These are phyloP conservation scores for Habroteleia sp. DNA, from an alignment of 2,888 invertebrate genomes.

Conservation along the genomic window DNA sequence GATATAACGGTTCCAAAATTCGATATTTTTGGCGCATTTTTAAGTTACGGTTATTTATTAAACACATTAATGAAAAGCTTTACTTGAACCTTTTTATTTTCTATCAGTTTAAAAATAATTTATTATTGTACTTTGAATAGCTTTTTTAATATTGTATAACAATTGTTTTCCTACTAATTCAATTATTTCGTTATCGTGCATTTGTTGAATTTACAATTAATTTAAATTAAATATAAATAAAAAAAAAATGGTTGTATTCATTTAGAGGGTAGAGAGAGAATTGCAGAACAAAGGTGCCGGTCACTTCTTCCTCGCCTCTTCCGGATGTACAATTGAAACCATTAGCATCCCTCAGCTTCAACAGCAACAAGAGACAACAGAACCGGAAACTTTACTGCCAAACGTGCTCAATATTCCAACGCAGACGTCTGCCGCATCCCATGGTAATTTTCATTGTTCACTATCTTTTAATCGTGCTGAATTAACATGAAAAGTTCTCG, in stretches of 20 bases:
- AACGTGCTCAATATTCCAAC: conserved; percentile 81
- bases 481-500: conserved; percentile 36
- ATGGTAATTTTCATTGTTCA: conserved; percentile 67
- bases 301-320: conserved; percentile 72
- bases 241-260: conserved; percentile 1
- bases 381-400: conserved; percentile 78
- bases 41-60: too few relatives aligned
- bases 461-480: conserved; percentile 13
- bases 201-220: too few relatives aligned
- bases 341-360: conserved; percentile 61
- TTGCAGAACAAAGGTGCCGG: conserved; percentile 82
- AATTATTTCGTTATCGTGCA: too few relatives aligned
- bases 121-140: too few relatives aligned
- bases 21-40: too few relatives aligned
- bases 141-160: too few relatives aligned
- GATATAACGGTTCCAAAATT: too few relatives aligned
- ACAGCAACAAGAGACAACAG: conserved; percentile 69
- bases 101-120: too few relatives aligned
- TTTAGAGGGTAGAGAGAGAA: conserved; percentile 86
- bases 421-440: conserved; percentile 68
- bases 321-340: conserved; percentile 72
- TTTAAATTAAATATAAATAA: too few relatives aligned
- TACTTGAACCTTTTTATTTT: too few relatives aligned
- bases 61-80: too few relatives aligned
- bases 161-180: too few relatives aligned